Conservation (phyloP, 2,888 invertebrate genomes). For the Chromoteleia sp. region DNA sequence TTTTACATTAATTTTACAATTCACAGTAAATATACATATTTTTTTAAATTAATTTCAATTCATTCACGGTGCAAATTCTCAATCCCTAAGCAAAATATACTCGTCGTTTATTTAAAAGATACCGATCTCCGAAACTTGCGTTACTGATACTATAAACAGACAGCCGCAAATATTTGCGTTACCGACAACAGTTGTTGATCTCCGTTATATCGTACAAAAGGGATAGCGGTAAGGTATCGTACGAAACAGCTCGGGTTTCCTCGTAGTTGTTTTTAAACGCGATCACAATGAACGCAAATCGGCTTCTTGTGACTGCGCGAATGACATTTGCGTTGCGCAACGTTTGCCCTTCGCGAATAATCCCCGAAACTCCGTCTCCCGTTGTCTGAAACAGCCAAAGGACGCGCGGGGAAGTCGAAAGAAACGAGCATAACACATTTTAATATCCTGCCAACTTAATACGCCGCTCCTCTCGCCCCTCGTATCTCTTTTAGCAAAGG, state of each 20-base stretch:
- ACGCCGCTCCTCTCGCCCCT: constrained; percentile 19
- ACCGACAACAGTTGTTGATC: neutral
- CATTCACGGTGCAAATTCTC: too few species aligned
- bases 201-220: neutral
- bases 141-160: neutral
- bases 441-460: constrained; percentile 68
- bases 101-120: constrained; percentile 13
- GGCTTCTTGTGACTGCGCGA: constrained; percentile 5
- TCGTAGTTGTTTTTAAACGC: constrained; percentile 32
- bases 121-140: neutral
- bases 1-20: too few species aligned
- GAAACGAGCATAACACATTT: constrained; percentile 39
- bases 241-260: neutral
- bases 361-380: neutral
- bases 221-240: neutral
- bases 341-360: constrained; percentile 30
- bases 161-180: constrained; percentile 9
- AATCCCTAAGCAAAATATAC: too few species aligned
- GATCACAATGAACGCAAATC: constrained; percentile 33
- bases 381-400: neutral
- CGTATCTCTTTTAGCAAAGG: neutral
- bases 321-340: constrained; percentile 26
- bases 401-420: too few species aligned
- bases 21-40: too few species aligned
- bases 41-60: too few species aligned